Conservation (phyloP, 2,113 vertebrate genomes). For the Varanus komodoensis region DNA sequence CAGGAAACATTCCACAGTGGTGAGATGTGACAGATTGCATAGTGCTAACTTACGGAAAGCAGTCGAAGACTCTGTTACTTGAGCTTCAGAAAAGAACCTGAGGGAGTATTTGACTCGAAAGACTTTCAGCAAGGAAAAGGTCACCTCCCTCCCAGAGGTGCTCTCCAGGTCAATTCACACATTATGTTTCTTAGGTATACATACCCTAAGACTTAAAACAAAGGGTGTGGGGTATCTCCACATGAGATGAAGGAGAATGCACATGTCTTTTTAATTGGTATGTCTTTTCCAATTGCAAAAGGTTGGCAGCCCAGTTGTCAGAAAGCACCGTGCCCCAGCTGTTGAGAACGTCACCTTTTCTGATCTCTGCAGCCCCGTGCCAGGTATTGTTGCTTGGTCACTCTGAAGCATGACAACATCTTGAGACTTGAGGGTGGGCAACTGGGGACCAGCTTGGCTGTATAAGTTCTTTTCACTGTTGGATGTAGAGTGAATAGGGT, state of each 20-base stretch:
- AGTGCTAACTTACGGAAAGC: constrained; percentile 23
- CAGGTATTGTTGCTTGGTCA: neutral
- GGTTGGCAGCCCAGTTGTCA: neutral
- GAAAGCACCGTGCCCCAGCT: neutral
- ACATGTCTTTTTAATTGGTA: neutral
- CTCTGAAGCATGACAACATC: neutral
- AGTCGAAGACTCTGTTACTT: constrained; percentile 20
- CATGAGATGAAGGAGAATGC: constrained; percentile 1
- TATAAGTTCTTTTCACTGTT: neutral
- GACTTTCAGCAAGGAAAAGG: constrained; percentile 22
- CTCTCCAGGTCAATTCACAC: constrained; percentile 23
- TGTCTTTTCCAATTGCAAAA: neutral
- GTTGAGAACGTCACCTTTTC: neutral
- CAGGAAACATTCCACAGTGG: constrained; percentile 29
- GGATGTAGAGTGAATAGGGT: too few species aligned
- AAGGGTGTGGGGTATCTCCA: neutral
- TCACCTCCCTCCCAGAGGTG: neutral
- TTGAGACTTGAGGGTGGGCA: neutral
- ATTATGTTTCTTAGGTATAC: constrained; percentile 12
- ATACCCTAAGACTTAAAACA: neutral
- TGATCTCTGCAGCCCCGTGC: neutral
- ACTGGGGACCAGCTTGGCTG: neutral
- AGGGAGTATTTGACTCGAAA: constrained; percentile 22
- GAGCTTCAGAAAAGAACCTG: constrained; percentile 23
- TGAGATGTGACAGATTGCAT: constrained; percentile 41